Base-by-base conservation (phyloP, 35 echinoderm and acorn worm species). In the Heliocidaris erythrogramma region DNA sequence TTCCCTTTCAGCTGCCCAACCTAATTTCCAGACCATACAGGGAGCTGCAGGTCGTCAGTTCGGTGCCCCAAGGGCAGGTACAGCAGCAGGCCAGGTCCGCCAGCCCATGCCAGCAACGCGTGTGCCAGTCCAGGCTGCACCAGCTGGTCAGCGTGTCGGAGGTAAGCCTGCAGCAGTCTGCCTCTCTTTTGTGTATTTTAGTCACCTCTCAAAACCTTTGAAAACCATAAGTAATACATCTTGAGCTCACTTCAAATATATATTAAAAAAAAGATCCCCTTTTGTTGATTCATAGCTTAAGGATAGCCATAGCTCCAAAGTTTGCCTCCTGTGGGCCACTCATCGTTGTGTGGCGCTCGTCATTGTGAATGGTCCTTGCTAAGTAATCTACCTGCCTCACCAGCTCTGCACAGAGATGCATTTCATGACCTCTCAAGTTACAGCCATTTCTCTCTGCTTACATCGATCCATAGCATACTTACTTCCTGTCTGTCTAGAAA, bases 11-110 rank as follows among this genome's bases (percentile, higher is more conserved):
- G 94, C 93, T 90, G 94, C 85, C 1, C 93, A 94, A 47, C 32
- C 95, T 12, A 86, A 85, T 4, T 98, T 95, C 96, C 96, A 96
- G 95, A 50, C 94, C 24, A 98, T 98, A 88, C 90, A 90, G 49
- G 92, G 89, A 14, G 96, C 97, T 84, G 94, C 90, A 49, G 31
- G 94, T 32, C 31, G 95, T 88, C 96, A 98, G 69, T 97, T 93
- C 48, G 96, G 88, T 48, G 95, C 69, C 18, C 95, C 96, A n/a
- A 48, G 85, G 35, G 59, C 95, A 18, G 95, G 56, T 48, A 59
- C 93, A 11, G 49, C 85, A 5, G 86, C 85, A 30, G 92, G 60
- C 29, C 90, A 92, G 27, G 90, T 92, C n/a, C 86, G 92, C 18
- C 49, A 48, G 17, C 86, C 49, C 49, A 47, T 86, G 31, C 85